Evolutionary conservation across 2,888 invertebrate species (phyloP).

Genomic region (Fragum fragum): DNA sequence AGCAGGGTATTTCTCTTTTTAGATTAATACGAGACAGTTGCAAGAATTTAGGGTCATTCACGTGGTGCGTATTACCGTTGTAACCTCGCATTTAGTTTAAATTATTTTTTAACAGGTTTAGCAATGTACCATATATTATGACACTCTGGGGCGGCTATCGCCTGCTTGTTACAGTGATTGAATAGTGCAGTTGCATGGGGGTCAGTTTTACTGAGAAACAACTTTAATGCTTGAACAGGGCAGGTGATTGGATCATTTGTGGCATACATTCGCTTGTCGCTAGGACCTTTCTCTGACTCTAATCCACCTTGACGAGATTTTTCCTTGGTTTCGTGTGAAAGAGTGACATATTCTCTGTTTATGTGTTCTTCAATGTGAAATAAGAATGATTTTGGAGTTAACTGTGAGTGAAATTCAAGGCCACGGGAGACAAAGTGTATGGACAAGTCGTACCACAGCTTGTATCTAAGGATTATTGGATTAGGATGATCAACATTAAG

Average conservation of each 20-base stretch:
- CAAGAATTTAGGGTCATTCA: no score
- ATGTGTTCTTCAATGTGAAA: background rate
- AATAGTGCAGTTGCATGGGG: no score
- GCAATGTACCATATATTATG: no score
- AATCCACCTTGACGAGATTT: constrained; percentile 4
- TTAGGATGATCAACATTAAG: constrained; percentile 22
- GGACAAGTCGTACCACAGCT: constrained; percentile 26
- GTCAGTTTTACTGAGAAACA: background rate
- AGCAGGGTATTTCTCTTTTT: no score
- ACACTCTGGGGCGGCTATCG: no score
- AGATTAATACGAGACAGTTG: no score
- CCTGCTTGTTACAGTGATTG: no score
- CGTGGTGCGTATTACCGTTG: no score
- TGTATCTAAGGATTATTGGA: constrained; percentile 22
- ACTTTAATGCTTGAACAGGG: constrained; percentile 31
- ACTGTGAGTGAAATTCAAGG: constrained; percentile 38
- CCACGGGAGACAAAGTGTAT: constrained; percentile 35
- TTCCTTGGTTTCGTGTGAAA: constrained; percentile 7
- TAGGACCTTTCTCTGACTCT: constrained; percentile 29
- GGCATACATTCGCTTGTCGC: constrained; percentile 41
- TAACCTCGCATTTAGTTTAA: no score
- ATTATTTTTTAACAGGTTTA: no score
- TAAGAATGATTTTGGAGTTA: background rate
- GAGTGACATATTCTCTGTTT: constrained; percentile 8
- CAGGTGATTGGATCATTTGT: constrained; percentile 12